Conservation (phyloP, 2,113 vertebrate genomes). For the Phylloscopus trochilus region DNA sequence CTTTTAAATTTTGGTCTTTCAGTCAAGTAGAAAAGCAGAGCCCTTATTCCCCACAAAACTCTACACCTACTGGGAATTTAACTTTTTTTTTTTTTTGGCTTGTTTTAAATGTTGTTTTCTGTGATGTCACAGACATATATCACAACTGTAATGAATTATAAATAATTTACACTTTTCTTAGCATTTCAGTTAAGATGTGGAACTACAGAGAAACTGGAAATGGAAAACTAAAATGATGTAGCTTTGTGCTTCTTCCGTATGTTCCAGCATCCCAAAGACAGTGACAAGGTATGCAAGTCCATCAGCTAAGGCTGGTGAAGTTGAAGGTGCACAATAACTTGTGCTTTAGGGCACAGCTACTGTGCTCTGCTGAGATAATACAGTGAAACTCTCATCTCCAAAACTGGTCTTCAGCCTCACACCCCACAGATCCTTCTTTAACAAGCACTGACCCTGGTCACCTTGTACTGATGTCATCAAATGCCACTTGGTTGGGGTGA, state of each 20-base stretch:
- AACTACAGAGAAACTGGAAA: not conserved
- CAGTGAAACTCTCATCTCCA: not conserved
- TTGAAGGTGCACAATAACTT: not conserved
- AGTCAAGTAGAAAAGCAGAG: not conserved
- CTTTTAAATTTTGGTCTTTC: not conserved
- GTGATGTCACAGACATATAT: not conserved
- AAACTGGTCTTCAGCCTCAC: not conserved
- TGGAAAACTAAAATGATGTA: not conserved
- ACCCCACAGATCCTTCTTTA: not conserved
- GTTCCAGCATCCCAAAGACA: not conserved
- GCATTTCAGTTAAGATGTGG: not conserved
- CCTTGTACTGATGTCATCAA: slow-evolving; percentile 2
- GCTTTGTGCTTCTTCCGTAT: not conserved
- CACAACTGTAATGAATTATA: not conserved
- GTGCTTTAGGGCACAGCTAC: not conserved
- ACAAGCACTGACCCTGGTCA: not conserved
- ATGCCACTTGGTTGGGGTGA: not conserved
- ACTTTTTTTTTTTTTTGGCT: not conserved
- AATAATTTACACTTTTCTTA: not conserved
- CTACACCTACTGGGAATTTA: not conserved
- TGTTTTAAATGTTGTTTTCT: not conserved
- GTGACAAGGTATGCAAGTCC: not conserved
- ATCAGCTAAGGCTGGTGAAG: not conserved
- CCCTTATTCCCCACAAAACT: not conserved
- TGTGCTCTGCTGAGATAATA: not conserved